Evolutionary conservation across 2,888 invertebrate species (phyloP).

Genomic region (Xestia c-nigrum): DNA sequence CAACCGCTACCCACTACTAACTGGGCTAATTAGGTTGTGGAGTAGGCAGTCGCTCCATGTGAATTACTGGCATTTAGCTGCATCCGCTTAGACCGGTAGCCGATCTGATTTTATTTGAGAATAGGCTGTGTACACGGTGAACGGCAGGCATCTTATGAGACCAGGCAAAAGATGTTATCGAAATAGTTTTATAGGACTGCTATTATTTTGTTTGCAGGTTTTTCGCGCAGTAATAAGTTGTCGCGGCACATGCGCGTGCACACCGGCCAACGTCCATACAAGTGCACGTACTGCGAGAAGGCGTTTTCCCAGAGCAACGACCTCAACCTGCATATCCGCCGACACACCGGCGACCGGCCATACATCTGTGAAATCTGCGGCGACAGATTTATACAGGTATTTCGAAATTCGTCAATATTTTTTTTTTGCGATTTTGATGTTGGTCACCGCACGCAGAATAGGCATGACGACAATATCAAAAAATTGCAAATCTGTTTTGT

Average conservation of each 20-base stretch:
- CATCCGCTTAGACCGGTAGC: background rate
- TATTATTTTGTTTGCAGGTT: conserved; percentile 77
- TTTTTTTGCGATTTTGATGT: background rate
- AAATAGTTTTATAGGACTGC: background rate
- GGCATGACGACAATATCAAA: too few relatives aligned
- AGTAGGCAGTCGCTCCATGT: background rate
- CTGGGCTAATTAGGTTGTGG: background rate
- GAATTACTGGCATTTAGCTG: background rate
- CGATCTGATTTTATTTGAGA: background rate
- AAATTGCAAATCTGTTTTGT: too few relatives aligned
- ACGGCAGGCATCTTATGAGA: background rate
- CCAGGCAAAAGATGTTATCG: background rate
- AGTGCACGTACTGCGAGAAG: conserved; percentile 90
- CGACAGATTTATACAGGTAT: conserved; percentile 92
- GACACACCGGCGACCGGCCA: conserved; percentile 93
- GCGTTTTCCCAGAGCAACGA: conserved; percentile 94
- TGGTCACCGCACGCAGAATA: too few relatives aligned
- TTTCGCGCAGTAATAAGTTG: conserved; percentile 91
- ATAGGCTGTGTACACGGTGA: background rate
- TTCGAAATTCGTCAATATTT: background rate
- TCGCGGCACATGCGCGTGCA: conserved; percentile 91
- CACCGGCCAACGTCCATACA: conserved; percentile 91
- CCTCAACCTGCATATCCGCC: conserved; percentile 92
- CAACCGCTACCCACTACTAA: background rate
- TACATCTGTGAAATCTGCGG: conserved; percentile 93